Evolutionary conservation across 2,888 invertebrate genomes (phyloP).

Genomic region (Watsonalla binaria): DNA sequence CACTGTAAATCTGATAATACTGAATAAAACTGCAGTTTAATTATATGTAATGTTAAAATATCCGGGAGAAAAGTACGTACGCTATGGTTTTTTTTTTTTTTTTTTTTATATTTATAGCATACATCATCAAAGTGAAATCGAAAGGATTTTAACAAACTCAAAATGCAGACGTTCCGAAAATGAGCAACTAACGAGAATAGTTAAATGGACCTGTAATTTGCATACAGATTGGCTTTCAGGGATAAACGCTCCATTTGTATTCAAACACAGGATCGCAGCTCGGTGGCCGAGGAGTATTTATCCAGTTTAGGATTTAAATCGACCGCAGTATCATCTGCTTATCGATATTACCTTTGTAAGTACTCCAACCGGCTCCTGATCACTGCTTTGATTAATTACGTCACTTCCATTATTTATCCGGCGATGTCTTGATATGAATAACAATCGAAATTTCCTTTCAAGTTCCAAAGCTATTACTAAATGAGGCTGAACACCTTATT

Average conservation of each 20-base stretch:
- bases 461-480: too few relatives aligned
- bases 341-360: constrained; percentile 35
- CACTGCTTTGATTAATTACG: background rate
- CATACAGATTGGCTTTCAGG: constrained; percentile 78
- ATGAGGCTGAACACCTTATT: too few relatives aligned
- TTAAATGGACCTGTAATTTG: constrained; percentile 74
- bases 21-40: too few relatives aligned
- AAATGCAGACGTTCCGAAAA: constrained; percentile 71
- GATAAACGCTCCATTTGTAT: constrained; percentile 78
- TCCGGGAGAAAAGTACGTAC: too few relatives aligned
- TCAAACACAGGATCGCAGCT: constrained; percentile 69
- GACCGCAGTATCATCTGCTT: constrained; percentile 48
- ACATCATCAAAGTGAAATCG: constrained; percentile 16
- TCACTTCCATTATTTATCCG: constrained; percentile 7
- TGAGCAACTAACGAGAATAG: constrained; percentile 78
- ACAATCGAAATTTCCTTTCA: background rate
- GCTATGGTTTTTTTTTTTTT: too few relatives aligned
- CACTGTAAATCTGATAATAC: too few relatives aligned
- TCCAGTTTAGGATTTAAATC: constrained; percentile 70
- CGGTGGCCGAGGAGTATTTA: constrained; percentile 68
- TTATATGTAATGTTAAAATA: too few relatives aligned
- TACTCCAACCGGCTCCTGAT: constrained; percentile 10
- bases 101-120: too few relatives aligned
- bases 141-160: constrained; percentile 44
- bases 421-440: background rate